These are phyloP conservation scores for Aphelocoma californica DNA, from an alignment of 2,797 vertebrate genomes.

Conservation along the genomic window DNA sequence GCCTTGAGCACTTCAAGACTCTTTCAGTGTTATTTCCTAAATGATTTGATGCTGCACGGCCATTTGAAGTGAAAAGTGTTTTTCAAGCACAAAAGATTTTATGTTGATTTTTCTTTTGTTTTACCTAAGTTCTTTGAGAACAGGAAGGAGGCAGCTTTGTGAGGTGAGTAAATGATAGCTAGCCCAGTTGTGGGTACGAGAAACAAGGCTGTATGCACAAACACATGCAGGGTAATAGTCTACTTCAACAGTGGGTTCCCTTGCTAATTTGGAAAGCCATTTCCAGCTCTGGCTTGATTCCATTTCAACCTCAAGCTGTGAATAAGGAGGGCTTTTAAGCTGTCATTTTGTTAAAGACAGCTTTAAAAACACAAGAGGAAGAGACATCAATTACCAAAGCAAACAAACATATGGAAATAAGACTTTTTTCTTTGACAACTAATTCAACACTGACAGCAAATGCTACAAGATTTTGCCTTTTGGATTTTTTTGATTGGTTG, in stretches of 20 bases:
- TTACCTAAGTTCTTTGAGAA: constrained; percentile 14
- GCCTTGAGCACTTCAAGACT: not conserved
- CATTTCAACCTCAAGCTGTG: constrained; percentile 51
- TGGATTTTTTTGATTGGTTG: not conserved
- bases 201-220: not conserved
- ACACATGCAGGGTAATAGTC: constrained; percentile 48
- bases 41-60: not conserved
- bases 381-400: constrained; percentile 16
- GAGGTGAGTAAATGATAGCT: constrained; percentile 23
- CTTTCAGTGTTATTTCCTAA: not conserved
- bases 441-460: not conserved
- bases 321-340: constrained; percentile 54
- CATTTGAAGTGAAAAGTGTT: constrained; percentile 12
- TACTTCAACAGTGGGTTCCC: constrained; percentile 49
- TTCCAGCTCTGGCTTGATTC: constrained; percentile 40
- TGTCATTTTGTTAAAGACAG: constrained; percentile 49
- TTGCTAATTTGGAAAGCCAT: constrained; percentile 50
- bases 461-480: not conserved
- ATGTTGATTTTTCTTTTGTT: constrained; percentile 37
- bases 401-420: constrained; percentile 41
- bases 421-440: not conserved
- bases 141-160: not conserved
- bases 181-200: not conserved
- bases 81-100: not conserved
- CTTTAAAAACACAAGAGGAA: constrained; percentile 48